phyloP scores from a whole-genome alignment of 2,113 vertebrate species.

The cattle (Bos taurus) region ARS-UCD2.0 NC_037336.1:49786501-49787000 shows the following conservation, averaged over 20 bases:
- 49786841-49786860: background rate
- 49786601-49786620: background rate
- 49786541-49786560: background rate
- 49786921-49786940: background rate
- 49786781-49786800: background rate
- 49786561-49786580: background rate
- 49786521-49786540: background rate
- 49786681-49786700: background rate
- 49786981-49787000: background rate
- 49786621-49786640: background rate
- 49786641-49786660: background rate
- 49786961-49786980: background rate
- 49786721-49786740: background rate
- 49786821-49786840: background rate
- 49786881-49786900: background rate
- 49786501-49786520: background rate
- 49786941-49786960: background rate
- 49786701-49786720: background rate
- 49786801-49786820: background rate
- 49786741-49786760: background rate
- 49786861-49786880: background rate
- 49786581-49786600: background rate
- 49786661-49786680: background rate
- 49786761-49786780: background rate
- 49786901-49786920: background rate